phyloP scores from a whole-genome alignment of 2,888 invertebrate genomes.

The Ormyrus pomaceus region DNA sequence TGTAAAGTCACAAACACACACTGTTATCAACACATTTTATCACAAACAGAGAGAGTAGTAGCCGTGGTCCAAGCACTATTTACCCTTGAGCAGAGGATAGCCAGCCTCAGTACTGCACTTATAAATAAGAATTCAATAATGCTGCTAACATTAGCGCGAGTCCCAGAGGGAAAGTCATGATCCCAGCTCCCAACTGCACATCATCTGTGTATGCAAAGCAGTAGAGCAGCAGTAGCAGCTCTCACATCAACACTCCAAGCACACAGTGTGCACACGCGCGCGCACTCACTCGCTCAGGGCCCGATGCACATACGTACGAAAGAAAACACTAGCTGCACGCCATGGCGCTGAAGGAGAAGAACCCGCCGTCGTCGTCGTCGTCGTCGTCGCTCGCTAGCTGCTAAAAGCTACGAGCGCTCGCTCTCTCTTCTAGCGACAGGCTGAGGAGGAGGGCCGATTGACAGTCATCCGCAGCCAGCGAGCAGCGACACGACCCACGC shows the following conservation, averaged over 20 bases:
- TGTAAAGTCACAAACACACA: not conserved
- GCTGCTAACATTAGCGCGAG: not conserved
- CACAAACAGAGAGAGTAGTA: not conserved
- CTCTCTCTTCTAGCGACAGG: not conserved
- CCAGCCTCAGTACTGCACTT: not conserved
- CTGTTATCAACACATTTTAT: constrained; percentile 1
- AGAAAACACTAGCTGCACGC: not conserved
- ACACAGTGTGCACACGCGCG: not conserved
- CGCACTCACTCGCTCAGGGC: not conserved
- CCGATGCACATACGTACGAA: not conserved
- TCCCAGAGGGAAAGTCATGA: not conserved
- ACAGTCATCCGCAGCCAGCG: constrained; percentile 69
- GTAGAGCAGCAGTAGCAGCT: not conserved
- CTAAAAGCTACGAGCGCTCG: constrained; percentile 49
- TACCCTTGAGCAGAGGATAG: not conserved
- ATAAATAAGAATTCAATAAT: constrained; percentile 5
- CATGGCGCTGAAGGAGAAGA: not conserved
- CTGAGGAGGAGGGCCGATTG: constrained; percentile 63
- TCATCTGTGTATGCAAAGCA: too few relatives aligned
- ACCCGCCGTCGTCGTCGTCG: constrained; percentile 24
- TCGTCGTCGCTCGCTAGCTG: constrained; percentile 47
- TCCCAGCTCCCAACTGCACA: too few relatives aligned
- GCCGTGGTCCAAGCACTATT: not conserved
- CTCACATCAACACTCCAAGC: constrained; percentile 14
- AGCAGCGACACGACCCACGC: not conserved